Conservation (phyloP, 2,113 vertebrate genomes). For the Dicentrarchus labrax region DNA sequence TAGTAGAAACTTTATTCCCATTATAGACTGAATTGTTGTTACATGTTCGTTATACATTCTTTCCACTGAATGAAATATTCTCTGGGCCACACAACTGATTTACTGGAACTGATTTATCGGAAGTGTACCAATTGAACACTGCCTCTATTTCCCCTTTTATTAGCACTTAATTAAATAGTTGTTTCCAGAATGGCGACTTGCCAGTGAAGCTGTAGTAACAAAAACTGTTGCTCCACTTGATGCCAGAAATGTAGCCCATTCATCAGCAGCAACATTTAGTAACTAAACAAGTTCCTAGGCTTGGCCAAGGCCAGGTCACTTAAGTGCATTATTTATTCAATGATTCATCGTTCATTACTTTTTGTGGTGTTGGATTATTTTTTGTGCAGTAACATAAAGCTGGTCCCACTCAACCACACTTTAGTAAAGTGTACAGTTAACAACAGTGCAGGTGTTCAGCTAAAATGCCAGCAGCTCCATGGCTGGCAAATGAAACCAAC, state of each 20-base stretch:
- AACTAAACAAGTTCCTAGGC: background rate
- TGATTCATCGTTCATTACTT: background rate
- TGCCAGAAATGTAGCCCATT: too few relatives aligned
- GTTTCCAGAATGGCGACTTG: too few relatives aligned
- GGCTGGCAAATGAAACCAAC: too few relatives aligned
- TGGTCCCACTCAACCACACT: background rate
- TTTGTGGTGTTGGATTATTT: background rate
- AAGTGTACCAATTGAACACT: too few relatives aligned
- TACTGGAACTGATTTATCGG: background rate
- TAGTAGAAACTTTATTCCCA: background rate
- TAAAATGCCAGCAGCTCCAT: background rate
- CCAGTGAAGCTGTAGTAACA: background rate
- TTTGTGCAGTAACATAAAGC: background rate
- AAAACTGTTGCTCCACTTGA: too few relatives aligned
- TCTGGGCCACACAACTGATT: background rate
- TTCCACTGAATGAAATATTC: background rate
- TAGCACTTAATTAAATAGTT: too few relatives aligned
- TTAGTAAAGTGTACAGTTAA: background rate
- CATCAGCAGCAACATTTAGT: background rate
- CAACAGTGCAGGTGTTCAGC: background rate
- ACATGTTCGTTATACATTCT: background rate
- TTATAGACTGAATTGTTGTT: too few relatives aligned
- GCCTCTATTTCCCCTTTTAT: too few relatives aligned
- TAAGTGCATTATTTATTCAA: background rate
- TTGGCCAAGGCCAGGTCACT: background rate